These are phyloP conservation scores for Drosophila infuscata DNA, from an alignment of 2,888 invertebrate species.

Conservation along the genomic window DNA sequence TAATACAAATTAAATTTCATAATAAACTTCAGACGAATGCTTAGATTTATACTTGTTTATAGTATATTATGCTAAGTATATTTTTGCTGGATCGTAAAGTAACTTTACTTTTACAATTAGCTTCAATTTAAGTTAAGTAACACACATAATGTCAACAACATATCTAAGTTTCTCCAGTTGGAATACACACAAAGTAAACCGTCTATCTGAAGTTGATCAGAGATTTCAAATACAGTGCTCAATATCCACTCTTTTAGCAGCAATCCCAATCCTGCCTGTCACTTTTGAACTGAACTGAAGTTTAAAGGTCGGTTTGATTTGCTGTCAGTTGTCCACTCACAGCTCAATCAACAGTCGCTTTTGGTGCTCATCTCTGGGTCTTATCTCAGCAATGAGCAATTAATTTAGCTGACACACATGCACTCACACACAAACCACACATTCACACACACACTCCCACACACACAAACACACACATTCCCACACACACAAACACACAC, in stretches of 20 bases:
- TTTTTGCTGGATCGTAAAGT: not conserved
- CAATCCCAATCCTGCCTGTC: not conserved
- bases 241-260: not conserved
- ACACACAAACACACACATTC: not conserved
- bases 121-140: not conserved
- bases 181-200: not conserved
- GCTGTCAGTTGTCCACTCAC: constrained; percentile 1
- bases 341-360: constrained; percentile 31
- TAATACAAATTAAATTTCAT: not conserved
- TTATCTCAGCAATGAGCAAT: constrained; percentile 52
- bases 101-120: not conserved
- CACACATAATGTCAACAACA: not conserved
- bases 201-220: not conserved
- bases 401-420: constrained; percentile 52
- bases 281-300: not conserved
- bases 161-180: not conserved
- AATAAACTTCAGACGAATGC: not conserved
- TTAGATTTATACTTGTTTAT: not conserved
- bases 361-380: constrained; percentile 27
- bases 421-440: not conserved
- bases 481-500: not conserved
- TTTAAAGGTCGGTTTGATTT: constrained; percentile 4
- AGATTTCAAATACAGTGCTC: not conserved
- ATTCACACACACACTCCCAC: not conserved
- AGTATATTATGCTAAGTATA: not conserved